These are phyloP conservation scores for Labroides dimidiatus DNA, from an alignment of 2,797 vertebrate genomes.

Conservation along the genomic window DNA sequence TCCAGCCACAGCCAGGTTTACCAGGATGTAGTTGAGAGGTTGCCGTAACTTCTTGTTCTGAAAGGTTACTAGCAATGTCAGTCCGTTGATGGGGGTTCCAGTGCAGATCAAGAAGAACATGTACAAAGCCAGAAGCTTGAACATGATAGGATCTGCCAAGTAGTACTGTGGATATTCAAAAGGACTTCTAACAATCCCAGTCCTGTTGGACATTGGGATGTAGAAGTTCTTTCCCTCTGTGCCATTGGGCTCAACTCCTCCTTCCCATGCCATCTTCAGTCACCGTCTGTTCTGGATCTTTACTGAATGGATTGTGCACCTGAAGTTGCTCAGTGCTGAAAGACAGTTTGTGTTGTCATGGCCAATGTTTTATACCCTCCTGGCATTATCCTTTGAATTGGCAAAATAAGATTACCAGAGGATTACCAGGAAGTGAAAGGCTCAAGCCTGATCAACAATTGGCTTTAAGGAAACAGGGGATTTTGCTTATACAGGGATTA, in stretches of 20 bases:
- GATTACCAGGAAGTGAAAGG: slow-evolving; percentile 49
- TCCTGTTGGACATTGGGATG: slow-evolving; percentile 87
- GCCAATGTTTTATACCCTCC: slow-evolving; percentile 62
- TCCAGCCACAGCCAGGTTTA: slow-evolving; percentile 87
- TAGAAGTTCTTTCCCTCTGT: slow-evolving; percentile 88
- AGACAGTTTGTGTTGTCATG: slow-evolving; percentile 5
- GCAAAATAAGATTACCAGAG: slow-evolving; percentile 59
- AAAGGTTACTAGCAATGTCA: slow-evolving; percentile 81
- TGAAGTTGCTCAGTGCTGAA: background rate
- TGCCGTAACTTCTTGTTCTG: slow-evolving; percentile 88
- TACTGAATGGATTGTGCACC: background rate
- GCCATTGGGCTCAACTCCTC: slow-evolving; percentile 78
- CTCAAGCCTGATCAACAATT: slow-evolving; percentile 50
- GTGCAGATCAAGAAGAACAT: slow-evolving; percentile 86
- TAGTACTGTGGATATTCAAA: slow-evolving; percentile 85
- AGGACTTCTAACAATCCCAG: slow-evolving; percentile 85
- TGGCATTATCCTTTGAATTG: slow-evolving; percentile 45
- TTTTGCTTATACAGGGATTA: background rate
- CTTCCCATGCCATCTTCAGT: slow-evolving; percentile 53
- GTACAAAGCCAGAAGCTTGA: slow-evolving; percentile 77
- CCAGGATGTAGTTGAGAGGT: slow-evolving; percentile 87
- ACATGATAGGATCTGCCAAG: slow-evolving; percentile 80
- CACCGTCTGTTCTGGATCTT: slow-evolving; percentile 8
- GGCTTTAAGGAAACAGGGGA: slow-evolving; percentile 43
- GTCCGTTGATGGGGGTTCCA: slow-evolving; percentile 84